Evolutionary conservation across 2,113 vertebrate genomes (phyloP).

Genomic region (Pseudorasbora parva): DNA sequence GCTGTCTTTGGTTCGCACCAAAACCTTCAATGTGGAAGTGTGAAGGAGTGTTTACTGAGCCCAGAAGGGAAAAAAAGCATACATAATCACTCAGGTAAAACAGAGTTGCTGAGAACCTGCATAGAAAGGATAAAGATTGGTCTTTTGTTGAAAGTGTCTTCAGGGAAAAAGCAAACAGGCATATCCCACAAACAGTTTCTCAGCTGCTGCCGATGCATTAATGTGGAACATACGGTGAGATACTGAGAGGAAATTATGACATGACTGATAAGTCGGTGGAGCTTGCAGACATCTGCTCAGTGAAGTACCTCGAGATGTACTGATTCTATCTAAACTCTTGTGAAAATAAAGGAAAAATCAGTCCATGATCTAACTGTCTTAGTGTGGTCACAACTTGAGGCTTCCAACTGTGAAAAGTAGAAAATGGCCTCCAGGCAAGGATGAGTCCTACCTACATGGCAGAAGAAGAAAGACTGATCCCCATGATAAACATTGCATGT

Average conservation of each 20-base stretch:
- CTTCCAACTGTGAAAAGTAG: not conserved
- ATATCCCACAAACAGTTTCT: constrained; percentile 15
- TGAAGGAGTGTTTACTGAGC: not conserved
- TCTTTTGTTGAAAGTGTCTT: not conserved
- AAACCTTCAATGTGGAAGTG: not conserved
- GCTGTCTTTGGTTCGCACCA: not conserved
- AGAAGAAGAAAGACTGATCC: not conserved
- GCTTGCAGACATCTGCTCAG: constrained; percentile 8
- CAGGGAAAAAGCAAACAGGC: not conserved
- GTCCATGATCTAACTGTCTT: not conserved
- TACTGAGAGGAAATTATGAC: not conserved
- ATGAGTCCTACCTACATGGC: not conserved
- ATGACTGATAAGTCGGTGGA: not conserved
- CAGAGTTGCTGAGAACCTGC: not conserved
- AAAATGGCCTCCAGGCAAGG: not conserved
- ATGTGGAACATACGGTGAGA: not conserved
- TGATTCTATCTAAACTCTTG: not conserved
- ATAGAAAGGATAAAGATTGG: not conserved
- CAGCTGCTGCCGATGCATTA: constrained; percentile 5
- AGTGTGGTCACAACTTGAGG: not conserved
- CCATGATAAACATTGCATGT: not conserved
- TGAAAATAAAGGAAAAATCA: not conserved
- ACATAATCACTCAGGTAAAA: not conserved
- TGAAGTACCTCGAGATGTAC: not conserved
- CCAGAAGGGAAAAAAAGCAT: not conserved